phyloP scores from a whole-genome alignment of 2,888 invertebrate genomes.

The Escarpia spicata region DNA sequence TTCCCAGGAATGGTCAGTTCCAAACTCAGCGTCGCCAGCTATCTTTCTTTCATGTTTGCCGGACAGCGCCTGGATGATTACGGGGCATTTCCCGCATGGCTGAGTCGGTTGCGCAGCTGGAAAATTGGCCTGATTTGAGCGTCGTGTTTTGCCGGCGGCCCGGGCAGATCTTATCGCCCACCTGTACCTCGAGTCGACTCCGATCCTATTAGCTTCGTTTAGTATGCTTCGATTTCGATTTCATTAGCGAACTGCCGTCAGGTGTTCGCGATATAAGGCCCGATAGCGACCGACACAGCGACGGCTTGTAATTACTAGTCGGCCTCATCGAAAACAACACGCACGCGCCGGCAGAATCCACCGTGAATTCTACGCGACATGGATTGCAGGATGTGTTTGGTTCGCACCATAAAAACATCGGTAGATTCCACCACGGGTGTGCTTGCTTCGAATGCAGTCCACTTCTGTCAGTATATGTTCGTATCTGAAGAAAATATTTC shows the following conservation, averaged over 20 bases:
- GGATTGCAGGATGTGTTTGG: not conserved
- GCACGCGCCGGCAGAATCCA: not conserved
- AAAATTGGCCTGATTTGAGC: slow-evolving; percentile 5
- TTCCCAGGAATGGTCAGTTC: not conserved
- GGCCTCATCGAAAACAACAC: not conserved
- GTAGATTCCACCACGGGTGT: not conserved
- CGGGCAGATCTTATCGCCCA: not conserved
- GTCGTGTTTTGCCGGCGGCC: slow-evolving; percentile 7
- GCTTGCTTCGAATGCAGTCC: not conserved
- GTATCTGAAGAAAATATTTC: not conserved
- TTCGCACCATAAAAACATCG: not conserved
- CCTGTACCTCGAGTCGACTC: not conserved
- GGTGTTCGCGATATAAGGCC: not conserved
- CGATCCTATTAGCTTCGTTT: slow-evolving; percentile 16
- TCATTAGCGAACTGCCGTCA: not conserved
- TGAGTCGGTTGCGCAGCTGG: not conserved
- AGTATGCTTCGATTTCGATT: slow-evolving; percentile 11
- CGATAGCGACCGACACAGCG: not conserved
- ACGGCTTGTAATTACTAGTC: not conserved
- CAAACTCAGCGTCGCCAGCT: not conserved
- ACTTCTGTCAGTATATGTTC: not conserved
- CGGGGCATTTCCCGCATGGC: not conserved
- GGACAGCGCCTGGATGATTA: not conserved
- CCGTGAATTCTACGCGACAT: not conserved
- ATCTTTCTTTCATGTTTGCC: not conserved